Percentiles rank a stretch among this genome's conserved stretches.
phyloP scores from a whole-genome alignment of 2,888 invertebrate genomes.

The Hirtodrosophila alboralis region DNA sequence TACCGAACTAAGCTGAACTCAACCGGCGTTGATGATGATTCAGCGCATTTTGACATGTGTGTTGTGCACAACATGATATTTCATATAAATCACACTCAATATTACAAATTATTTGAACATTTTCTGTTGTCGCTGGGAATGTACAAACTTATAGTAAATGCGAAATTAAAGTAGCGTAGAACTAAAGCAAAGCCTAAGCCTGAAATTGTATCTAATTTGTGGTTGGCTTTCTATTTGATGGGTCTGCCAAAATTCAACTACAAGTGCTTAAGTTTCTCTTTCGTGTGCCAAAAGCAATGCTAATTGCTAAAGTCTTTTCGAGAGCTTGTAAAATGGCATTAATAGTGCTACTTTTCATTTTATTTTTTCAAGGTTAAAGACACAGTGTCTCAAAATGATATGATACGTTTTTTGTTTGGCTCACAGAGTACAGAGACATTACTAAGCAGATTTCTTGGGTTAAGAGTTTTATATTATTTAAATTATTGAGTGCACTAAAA shows the following conservation, averaged over 20 bases:
- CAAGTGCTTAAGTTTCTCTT: constrained; percentile 69
- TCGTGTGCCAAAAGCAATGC: constrained; percentile 65
- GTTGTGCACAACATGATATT: constrained; percentile 18
- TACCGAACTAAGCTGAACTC: constrained; percentile 42
- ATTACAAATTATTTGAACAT: constrained; percentile 55
- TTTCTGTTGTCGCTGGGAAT: constrained; percentile 29
- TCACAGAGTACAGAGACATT: not conserved
- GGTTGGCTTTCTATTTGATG: constrained; percentile 61
- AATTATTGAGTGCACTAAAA: no score
- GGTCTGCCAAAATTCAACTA: constrained; percentile 36
- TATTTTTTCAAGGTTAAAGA: constrained; percentile 57
- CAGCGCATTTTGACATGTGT: constrained; percentile 36
- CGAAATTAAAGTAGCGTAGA: constrained; percentile 74
- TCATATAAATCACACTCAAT: constrained; percentile 40
- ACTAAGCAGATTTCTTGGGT: no score
- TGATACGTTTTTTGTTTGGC: constrained; percentile 43
- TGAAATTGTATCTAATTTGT: constrained; percentile 72
- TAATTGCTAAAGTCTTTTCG: constrained; percentile 45
- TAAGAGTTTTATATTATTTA: no score
- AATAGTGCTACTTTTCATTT: constrained; percentile 22
- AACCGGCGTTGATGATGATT: constrained; percentile 35
- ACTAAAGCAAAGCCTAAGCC: constrained; percentile 69
- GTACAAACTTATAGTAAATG: constrained; percentile 22
- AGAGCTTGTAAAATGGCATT: constrained; percentile 35
- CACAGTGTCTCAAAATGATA: constrained; percentile 22